Conservation (phyloP, 1,140 invertebrate genomes). For the Megalopta genalis region DNA sequence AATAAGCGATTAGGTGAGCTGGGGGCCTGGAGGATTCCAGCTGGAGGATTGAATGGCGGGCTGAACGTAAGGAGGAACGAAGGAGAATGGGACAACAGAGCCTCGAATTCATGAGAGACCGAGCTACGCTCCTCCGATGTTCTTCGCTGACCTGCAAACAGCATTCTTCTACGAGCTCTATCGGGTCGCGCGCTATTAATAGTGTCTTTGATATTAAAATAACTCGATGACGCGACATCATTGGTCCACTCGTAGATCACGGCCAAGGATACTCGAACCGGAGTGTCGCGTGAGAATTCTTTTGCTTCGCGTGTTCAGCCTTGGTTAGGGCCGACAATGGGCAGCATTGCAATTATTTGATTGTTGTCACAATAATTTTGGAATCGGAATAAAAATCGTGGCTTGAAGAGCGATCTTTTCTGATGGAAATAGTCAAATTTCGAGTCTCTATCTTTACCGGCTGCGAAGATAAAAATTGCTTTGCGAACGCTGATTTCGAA, state of each 20-base stretch:
- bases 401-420: too few species aligned
- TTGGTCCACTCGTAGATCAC: slow-evolving; percentile 48
- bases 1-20: too few species aligned
- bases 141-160: slow-evolving; percentile 23
- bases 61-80: neutral
- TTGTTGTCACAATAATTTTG: too few species aligned
- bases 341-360: too few species aligned
- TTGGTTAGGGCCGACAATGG: neutral
- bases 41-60: too few species aligned
- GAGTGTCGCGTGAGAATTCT: neutral
- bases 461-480: too few species aligned
- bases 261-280: slow-evolving; percentile 38
- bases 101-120: slow-evolving; percentile 1
- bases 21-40: too few species aligned
- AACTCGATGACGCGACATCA: slow-evolving; percentile 38
- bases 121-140: slow-evolving; percentile 34
- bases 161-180: slow-evolving; percentile 40
- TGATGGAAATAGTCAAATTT: too few species aligned
- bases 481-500: too few species aligned
- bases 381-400: too few species aligned
- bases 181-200: slow-evolving; percentile 50
- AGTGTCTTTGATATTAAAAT: slow-evolving; percentile 54
- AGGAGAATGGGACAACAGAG: neutral
- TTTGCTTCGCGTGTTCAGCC: neutral
- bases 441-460: too few species aligned